A percentile compares a stretch with the other conserved stretches of the same genome.
Conservation (phyloP, 2,888 invertebrate genomes). For the Perdita meconis region DNA sequence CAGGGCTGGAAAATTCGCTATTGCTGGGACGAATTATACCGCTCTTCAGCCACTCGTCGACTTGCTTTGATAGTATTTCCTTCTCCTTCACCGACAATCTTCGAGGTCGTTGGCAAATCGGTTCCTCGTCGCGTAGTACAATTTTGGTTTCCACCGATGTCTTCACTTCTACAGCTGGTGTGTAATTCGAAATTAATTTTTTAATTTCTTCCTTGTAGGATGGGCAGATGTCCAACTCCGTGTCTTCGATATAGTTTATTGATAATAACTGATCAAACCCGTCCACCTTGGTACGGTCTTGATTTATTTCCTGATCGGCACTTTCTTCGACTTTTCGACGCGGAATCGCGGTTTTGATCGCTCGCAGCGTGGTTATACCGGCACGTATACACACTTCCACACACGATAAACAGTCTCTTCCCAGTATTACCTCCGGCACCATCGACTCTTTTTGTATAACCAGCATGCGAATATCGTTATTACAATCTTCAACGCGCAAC, state of each 20-base stretch:
- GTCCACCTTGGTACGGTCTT: too few species aligned
- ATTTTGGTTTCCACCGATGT: conserved; percentile 21
- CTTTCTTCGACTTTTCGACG: too few species aligned
- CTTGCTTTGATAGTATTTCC: background rate
- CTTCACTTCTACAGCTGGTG: background rate
- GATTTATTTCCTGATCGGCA: too few species aligned
- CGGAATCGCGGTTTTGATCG: background rate
- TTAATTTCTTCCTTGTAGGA: background rate
- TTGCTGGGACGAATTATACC: conserved; percentile 7
- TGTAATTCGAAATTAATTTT: background rate
- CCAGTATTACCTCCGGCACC: background rate
- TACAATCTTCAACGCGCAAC: background rate
- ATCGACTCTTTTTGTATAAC: background rate
- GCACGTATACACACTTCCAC: conserved; percentile 1
- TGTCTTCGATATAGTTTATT: conserved; percentile 4
- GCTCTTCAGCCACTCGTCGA: conserved; percentile 20
- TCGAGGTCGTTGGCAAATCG: background rate
- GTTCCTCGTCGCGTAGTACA: background rate
- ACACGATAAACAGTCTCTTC: background rate
- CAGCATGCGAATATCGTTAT: too few species aligned
- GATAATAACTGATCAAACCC: background rate
- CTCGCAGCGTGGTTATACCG: background rate
- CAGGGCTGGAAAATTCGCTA: conserved; percentile 12
- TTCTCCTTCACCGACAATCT: conserved; percentile 18
- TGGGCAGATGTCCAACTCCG: background rate